Evolutionary conservation across 2,113 vertebrate genomes (phyloP), one percentile per base, ranked within the genome.

Genomic region (Zosterops pallidus): DNA sequence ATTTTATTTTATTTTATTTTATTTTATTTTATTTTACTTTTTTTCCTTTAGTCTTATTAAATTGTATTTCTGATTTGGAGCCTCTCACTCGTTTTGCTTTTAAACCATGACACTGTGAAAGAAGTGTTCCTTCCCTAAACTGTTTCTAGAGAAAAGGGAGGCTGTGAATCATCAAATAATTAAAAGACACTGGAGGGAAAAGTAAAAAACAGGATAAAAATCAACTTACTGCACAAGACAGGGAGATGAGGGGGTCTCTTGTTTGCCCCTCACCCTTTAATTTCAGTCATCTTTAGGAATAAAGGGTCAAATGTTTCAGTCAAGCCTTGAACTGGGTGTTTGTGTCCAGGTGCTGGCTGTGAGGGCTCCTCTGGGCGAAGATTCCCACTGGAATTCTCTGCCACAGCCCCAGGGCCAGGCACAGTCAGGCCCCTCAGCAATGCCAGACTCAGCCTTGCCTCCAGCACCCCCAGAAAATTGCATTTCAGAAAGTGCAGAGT

Each of bases 381-480:
- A 29, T 23, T 83, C 62, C 71, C 0, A 0, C 20, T 0, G 0
- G 18, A 39, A 46, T 23, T 62, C 42, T 47, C 5, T 5, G 4
- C 68, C 26, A 3, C 2, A 5, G 16, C 12, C 25, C 11, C 42
- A 4, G 0, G 1, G 2, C 53, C 3, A 8, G 26, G 25, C 49
- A 52, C 39, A 7, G 42, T 62, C 1, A 1, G 39, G 59, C 18
- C 44, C 2, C 0, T 53, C 79, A 47, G 52, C 63, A 12, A 9
- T 3, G 6, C 11, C 14, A 9, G 3, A 21, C 50, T 56, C 41
- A 25, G 14, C n/a, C 28, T 13, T 16, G n/a, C 4, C 29, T 6
- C 7, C 0, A 0, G 44, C 55, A 42, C 7, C 4, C 18, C 24
- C 0, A 0, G 28, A 21, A 31, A 60, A 35, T 0, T 1, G 2